Evolutionary conservation across 2,113 vertebrate genomes (phyloP), one percentile per base, ranked within the genome.

Genomic region (Ailuropoda melanoleuca): DNA sequence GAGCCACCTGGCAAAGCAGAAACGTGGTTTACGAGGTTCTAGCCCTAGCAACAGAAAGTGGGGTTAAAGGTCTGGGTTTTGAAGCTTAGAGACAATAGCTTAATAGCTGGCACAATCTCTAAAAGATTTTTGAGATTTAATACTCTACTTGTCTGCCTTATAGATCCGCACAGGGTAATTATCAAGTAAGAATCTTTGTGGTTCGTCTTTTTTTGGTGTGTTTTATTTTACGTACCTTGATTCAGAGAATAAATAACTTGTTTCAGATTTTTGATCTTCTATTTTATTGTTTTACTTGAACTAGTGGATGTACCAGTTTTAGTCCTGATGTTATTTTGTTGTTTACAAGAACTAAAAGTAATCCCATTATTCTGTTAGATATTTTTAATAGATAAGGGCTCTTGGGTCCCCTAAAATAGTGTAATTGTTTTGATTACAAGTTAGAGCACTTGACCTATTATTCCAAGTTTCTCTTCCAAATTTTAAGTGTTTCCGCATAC

Each of bases 391-490:
- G 84, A 46, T 87, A 78, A 88, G 24, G 43, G 8, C 23, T 81
- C 95, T 86, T 95, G 34, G 88, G 56, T 98, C 88, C 43, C 68
- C 29, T 60, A 88, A 97, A 97, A 88, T 68, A 87, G 46, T 89
- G 34, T 56, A 88, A 66, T 48, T 94, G 23, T 96, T 23, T 93
- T 66, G 23, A 78, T 91, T n/a, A 31, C n/a, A 94, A 93, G 95
- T 96, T 85, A 9, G 66, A 81, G 90, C 24, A 58, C 1, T 83
- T 43, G 80, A 72, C 8, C 12, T 66, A 77, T 58, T 95, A 46
- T 83, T 92, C 39, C 55, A 93, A 82, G 8, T 53, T 93, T 62
- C 1, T 95, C 23, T 88, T 96, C 94, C 46, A 92, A 92, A 87
- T 81, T 90, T 95, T 95, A 95, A 96, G 80, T 95, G 17, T 53